Base-by-base conservation (phyloP, 2,113 vertebrate species). In the Triplophysa tibetana region DNA sequence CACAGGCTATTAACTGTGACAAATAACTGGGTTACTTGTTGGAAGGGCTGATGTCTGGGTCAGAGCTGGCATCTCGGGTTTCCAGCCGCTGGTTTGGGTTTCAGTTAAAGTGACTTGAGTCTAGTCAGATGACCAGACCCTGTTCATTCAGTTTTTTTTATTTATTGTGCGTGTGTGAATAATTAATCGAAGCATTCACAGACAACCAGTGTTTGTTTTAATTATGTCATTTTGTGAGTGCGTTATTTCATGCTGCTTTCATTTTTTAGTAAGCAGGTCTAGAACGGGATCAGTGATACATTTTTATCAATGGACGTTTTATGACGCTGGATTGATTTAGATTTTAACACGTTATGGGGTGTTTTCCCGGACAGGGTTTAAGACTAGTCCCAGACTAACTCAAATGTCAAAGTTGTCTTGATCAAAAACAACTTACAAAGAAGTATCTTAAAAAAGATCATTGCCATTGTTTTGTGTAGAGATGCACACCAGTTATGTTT, bases 1-100 rank as follows among this genome's bases (percentile, higher is more conserved):
- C 81, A 82, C 80, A 21, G 70, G 74, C 70, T 82, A 23, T 65
- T 77, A 77, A 77, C 60, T 77, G 62, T 77, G 45, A 77, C 62
- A 77, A 65, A 77, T 50, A 77, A 77, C 74, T 65, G 45, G 67
- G 75, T 76, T 82, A 75, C 74, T 84, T 81, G 83, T 82, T 77
- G 83, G 83, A 76, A 78, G 29, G 68, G 80, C 60, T 82, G 70
- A 82, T 82, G 83, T 77, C 65, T 82, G 77, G 83, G 80, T 84
- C 70, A 79, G 66, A 82, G 70, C 33, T 69, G 64, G 62, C 45
- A 29, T 62, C 70, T 76, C 62, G 8, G 61, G 62, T 54, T 77
- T 65, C 74, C 50, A 52, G 62, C 24, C 11, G 43, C 74, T 65
- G 74, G 74, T 77, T 77, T 65, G 45, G 74, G 62, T 77, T 77